Evolutionary conservation across 2,113 vertebrate genomes (phyloP).

Genomic region (Rana temporaria): DNA sequence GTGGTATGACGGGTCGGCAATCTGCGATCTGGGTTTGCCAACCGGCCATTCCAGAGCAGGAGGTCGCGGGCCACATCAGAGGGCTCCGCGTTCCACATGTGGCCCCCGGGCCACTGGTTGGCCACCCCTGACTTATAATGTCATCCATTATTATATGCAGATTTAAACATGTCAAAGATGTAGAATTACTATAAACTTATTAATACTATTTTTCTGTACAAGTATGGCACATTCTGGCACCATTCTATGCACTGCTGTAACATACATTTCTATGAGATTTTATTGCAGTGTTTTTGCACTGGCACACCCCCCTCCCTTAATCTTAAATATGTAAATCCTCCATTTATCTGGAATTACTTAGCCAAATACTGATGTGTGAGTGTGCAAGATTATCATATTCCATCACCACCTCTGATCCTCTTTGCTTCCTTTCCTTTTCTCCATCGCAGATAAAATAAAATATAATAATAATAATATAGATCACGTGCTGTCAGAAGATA

Average conservation of each 20-base stretch:
- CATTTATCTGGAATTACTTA: conserved; percentile 85
- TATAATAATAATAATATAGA: conserved; percentile 77
- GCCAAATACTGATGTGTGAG: conserved; percentile 81
- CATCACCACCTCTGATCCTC: conserved; percentile 82
- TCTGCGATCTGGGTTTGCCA: no score
- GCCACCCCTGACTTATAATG: no score
- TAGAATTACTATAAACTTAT: no score
- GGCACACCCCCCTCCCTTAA: conserved; percentile 73
- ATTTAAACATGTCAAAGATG: no score
- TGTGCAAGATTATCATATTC: conserved; percentile 83
- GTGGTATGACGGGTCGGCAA: no score
- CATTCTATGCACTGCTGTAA: neutral
- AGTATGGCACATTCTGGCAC: no score
- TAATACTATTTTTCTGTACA: no score
- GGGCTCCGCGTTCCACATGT: no score
- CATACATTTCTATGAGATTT: conserved; percentile 56
- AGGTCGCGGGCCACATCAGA: no score
- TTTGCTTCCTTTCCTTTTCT: conserved; percentile 84
- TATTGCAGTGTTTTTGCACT: conserved; percentile 71
- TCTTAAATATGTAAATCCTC: conserved; percentile 88
- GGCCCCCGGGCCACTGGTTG: no score
- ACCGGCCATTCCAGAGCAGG: no score
- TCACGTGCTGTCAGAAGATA: conserved; percentile 78
- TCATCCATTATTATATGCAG: no score
- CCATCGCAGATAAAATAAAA: conserved; percentile 13